Percentiles rank a stretch among this genome's conserved stretches.
phyloP scores from a whole-genome alignment of 30 jellyfish, hydroid and myxozoan genomes.

The Catostylus mosaicus region DNA sequence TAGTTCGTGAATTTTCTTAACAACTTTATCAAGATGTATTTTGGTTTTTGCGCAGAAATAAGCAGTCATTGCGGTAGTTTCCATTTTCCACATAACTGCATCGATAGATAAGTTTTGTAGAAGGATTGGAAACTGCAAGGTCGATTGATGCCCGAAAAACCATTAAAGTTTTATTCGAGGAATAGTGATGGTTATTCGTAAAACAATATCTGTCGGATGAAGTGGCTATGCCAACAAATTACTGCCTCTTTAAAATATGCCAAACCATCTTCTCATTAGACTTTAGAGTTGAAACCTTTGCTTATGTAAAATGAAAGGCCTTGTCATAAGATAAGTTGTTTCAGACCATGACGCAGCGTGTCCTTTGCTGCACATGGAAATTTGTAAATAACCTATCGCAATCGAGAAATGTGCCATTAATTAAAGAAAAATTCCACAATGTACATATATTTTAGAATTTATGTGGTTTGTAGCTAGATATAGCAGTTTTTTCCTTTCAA shows the following conservation, averaged over 20 bases:
- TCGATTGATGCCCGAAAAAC: too few relatives aligned
- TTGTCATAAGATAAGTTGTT: background rate
- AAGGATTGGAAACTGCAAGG: too few relatives aligned
- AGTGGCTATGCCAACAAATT: background rate
- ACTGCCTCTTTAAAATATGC: background rate
- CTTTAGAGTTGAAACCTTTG: background rate
- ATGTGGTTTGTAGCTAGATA: slow-evolving; percentile 9
- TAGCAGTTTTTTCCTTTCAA: background rate
- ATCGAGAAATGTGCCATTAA: slow-evolving; percentile 2
- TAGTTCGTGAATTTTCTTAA: too few relatives aligned
- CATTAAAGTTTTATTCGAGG: too few relatives aligned
- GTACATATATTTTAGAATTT: slow-evolving; percentile 36
- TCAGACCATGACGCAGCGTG: background rate
- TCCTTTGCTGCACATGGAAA: background rate
- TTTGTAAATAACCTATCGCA: background rate
- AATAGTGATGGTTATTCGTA: background rate
- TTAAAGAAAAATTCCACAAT: slow-evolving; percentile 35
- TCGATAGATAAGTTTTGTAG: too few relatives aligned
- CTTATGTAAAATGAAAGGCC: background rate
- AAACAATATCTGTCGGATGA: background rate
- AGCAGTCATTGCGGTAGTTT: background rate
- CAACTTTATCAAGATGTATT: too few relatives aligned
- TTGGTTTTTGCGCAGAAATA: background rate
- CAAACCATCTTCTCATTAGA: background rate
- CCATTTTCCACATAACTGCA: background rate